These are phyloP conservation scores for Nemoura dubitans DNA, from an alignment of 2,888 invertebrate species.

Conservation along the genomic window DNA sequence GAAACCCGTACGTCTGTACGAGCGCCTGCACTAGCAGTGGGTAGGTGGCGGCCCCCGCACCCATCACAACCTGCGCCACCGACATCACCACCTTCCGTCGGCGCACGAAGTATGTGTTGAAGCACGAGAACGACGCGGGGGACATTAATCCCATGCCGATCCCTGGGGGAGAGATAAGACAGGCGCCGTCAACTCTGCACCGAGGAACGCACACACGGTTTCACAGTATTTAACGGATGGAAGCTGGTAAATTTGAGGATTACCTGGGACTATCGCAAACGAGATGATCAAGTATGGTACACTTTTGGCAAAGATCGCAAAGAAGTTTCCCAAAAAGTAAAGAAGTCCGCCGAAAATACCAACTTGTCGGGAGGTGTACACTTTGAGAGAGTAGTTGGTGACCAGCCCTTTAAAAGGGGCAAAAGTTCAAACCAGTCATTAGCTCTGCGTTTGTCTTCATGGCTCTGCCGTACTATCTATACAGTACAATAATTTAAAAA, in stretches of 20 bases:
- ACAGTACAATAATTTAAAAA: background rate
- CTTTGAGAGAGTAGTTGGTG: slow-evolving; percentile 43
- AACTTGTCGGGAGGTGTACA: slow-evolving; percentile 45
- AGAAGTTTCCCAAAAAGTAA: slow-evolving; percentile 42
- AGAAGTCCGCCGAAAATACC: slow-evolving; percentile 43
- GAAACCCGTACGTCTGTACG: slow-evolving; percentile 41
- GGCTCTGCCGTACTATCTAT: background rate
- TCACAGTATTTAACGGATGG: background rate
- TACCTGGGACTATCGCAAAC: slow-evolving; percentile 45
- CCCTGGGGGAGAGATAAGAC: slow-evolving; percentile 28
- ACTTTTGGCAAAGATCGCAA: slow-evolving; percentile 44
- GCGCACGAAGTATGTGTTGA: slow-evolving; percentile 45
- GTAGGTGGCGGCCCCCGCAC: slow-evolving; percentile 40
- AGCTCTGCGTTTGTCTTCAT: background rate
- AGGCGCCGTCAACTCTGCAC: background rate
- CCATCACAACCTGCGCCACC: slow-evolving; percentile 42
- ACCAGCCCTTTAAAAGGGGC: slow-evolving; percentile 36
- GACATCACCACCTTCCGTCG: slow-evolving; percentile 42
- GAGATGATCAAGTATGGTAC: slow-evolving; percentile 41
- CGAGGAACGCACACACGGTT: no score
- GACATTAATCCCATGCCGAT: slow-evolving; percentile 44
- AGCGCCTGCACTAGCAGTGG: slow-evolving; percentile 43
- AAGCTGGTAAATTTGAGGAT: background rate
- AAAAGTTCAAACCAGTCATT: background rate
- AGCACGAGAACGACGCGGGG: slow-evolving; percentile 43